phyloP scores from a whole-genome alignment of 2,113 vertebrate species.

The Pteropus alecto region DNA sequence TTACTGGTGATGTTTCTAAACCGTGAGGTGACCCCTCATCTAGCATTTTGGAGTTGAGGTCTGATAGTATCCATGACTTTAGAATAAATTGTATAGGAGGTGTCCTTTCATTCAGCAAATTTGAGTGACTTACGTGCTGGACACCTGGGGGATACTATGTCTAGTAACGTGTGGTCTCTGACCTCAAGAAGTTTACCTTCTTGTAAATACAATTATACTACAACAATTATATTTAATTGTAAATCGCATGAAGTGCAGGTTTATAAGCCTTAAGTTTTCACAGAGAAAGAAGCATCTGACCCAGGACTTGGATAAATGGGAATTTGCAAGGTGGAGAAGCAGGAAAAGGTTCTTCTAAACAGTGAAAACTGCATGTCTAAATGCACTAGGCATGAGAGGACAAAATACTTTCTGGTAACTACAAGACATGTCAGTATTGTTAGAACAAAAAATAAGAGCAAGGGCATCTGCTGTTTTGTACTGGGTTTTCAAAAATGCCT shows the following conservation, averaged over 20 bases:
- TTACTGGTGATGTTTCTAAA: neutral
- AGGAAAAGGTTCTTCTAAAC: neutral
- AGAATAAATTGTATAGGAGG: neutral
- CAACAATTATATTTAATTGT: neutral
- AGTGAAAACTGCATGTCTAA: neutral
- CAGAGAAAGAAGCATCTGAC: neutral
- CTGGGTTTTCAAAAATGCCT: neutral
- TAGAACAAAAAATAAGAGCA: neutral
- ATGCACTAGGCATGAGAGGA: neutral
- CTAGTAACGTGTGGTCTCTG: neutral
- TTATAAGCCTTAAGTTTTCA: constrained; percentile 31
- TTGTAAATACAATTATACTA: neutral
- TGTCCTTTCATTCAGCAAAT: constrained; percentile 9
- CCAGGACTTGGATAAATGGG: neutral
- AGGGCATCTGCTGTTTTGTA: neutral
- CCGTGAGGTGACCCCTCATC: neutral
- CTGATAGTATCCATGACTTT: constrained; percentile 30
- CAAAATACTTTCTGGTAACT: neutral
- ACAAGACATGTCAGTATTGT: neutral
- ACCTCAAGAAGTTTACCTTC: neutral
- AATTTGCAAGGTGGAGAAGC: constrained; percentile 5
- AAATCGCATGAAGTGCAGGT: neutral
- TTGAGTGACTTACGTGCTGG: neutral
- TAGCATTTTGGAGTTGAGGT: neutral
- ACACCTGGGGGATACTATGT: neutral